Conservation (phyloP, 1,140 invertebrate species). For the Anthonomus grandis region DNA sequence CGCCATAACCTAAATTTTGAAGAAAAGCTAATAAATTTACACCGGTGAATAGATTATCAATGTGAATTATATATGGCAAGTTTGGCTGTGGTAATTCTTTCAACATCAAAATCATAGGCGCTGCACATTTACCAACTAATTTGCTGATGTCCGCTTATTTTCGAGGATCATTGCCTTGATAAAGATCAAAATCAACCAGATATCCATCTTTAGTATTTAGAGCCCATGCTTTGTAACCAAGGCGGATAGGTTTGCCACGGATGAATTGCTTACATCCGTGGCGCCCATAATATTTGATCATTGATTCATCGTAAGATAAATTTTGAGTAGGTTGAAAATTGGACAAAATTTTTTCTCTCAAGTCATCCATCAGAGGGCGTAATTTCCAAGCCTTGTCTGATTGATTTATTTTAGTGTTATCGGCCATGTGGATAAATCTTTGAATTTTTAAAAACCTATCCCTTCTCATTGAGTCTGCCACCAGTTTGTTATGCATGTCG, state of each 20-base stretch:
- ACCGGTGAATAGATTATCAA: slow-evolving; percentile 40
- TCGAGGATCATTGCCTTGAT: slow-evolving; percentile 35
- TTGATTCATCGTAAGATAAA: slow-evolving; percentile 26
- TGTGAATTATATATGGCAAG: slow-evolving; percentile 30
- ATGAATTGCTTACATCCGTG: slow-evolving; percentile 39
- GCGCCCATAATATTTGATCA: slow-evolving; percentile 38
- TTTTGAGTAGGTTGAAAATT: slow-evolving; percentile 17
- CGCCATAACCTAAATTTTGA: slow-evolving; percentile 20
- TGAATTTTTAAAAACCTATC: slow-evolving; percentile 20
- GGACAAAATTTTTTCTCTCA: slow-evolving; percentile 17
- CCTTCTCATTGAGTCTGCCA: slow-evolving; percentile 10
- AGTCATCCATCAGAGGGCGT: slow-evolving; percentile 18
- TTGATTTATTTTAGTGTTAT: slow-evolving; percentile 12
- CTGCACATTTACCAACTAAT: slow-evolving; percentile 34
- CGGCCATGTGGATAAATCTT: slow-evolving; percentile 16
- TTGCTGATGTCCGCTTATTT: slow-evolving; percentile 20
- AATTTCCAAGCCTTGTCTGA: slow-evolving; percentile 27
- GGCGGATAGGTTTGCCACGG: slow-evolving; percentile 36
- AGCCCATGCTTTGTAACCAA: slow-evolving; percentile 34
- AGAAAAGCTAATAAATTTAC: slow-evolving; percentile 28
- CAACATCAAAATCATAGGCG: slow-evolving; percentile 31
- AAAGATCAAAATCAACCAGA: slow-evolving; percentile 38
- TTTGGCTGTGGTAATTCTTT: slow-evolving; percentile 24
- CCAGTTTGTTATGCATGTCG: slow-evolving; percentile 17
- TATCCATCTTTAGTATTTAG: slow-evolving; percentile 19